Base-by-base conservation (phyloP, 2,888 invertebrate genomes). In the Fragum fragum region DNA sequence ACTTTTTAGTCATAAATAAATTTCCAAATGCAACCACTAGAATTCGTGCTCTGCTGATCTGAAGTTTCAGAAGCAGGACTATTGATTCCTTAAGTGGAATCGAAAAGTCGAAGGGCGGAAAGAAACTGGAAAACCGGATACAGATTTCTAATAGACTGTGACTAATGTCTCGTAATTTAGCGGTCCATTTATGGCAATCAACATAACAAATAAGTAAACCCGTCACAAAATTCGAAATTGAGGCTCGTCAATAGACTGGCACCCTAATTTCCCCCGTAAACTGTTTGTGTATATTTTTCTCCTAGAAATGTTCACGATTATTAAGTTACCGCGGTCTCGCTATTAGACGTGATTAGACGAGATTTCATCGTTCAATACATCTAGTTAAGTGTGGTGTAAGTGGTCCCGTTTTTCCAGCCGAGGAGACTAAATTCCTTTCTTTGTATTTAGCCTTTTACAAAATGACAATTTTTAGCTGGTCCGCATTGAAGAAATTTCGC, bases 221-320 rank as follows among this genome's bases (percentile, higher is more conserved):
- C 61, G 32, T 61, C 61, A 57, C 14, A 57, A 57, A 57, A 2
- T 28, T 57, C 18, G 21, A 57, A 28, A 57, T 26, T 57, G 57
- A 57, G 57, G 57, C 57, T 57, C 28, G 57, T 57, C 28, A 66
- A 66, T 66, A 42, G 66, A 66, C 66, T 39, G 42, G 66, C 2
- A 14, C 18, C 47, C 66, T 66, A 66, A 66, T 66, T 66, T 66
- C 42, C 16, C 61, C 42, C 66, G 66, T 66, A 66, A 66, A 66
- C 66, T 66, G 66, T 66, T 66, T 66, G 66, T 66, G 36, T 66
- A 66, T 66, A 66, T 66, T 42, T 66, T 66, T 63, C 66, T 36
- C 66, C 14, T 14, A 23, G 42, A 66, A 66, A 42, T 66, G 66
- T 39, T 39, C 66, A 16, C 23, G 42, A 21, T 66, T 66, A 66